phyloP scores from a whole-genome alignment of 2,888 invertebrate species.

The Invenusta paracnida region DNA sequence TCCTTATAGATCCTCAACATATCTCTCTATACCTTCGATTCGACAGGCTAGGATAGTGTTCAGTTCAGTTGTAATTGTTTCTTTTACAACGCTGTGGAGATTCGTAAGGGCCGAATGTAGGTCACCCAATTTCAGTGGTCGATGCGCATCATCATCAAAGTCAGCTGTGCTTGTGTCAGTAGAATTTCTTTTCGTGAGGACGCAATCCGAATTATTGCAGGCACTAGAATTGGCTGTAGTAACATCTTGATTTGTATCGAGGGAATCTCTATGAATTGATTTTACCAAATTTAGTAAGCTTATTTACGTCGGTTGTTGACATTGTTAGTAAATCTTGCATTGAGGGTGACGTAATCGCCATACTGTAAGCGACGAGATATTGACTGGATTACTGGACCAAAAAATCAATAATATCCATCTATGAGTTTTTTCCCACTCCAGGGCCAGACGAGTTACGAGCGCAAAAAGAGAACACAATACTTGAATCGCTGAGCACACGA shows the following conservation, averaged over 20 bases:
- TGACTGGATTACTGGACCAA: not conserved
- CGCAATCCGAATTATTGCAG: not conserved
- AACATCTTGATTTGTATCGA: not conserved
- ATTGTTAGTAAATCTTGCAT: not conserved
- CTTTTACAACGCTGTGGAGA: not conserved
- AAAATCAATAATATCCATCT: not conserved
- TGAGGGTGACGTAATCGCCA: slow-evolving; percentile 15
- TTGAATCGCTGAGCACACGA: not conserved
- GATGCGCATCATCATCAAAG: not conserved
- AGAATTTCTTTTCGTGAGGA: not conserved
- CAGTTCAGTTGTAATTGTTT: not conserved
- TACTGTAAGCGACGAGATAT: slow-evolving; percentile 4
- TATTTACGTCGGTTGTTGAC: slow-evolving; percentile 4
- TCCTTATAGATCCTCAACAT: not conserved
- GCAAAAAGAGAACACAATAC: not conserved
- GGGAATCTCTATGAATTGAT: slow-evolving; percentile 18
- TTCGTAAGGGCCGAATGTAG: not conserved
- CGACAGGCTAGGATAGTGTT: not conserved
- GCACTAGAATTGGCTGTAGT: not conserved
- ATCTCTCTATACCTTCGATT: not conserved
- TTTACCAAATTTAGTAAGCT: slow-evolving; percentile 2
- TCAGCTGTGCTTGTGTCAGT: not conserved
- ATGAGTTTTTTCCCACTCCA: not conserved
- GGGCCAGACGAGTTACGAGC: not conserved
- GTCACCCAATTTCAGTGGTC: not conserved